Evolutionary conservation across 2,888 invertebrate genomes (phyloP), one percentile per base, ranked within the genome.

Genomic region (Empis stercorea): DNA sequence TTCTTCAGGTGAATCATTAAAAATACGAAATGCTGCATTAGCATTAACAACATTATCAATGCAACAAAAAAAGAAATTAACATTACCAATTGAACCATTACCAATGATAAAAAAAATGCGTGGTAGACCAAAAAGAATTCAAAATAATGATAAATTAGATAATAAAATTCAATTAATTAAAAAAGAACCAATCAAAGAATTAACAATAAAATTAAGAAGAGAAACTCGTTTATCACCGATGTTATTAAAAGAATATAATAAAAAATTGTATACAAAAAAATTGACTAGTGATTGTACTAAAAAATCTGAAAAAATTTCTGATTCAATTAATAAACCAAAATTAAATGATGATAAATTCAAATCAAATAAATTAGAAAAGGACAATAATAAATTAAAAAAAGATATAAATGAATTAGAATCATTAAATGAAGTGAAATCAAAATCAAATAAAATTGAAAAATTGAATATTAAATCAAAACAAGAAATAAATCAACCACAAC

Each of bases 11-110:
- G 50, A 47, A 14, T 36, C 50, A 23, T 16, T 39, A 11, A 39
- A 50, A 42, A 17, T 46, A 3, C 15, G 44, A 20, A 48, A 48
- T n/a, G 47, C 47, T 5, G 50, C 47, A 3, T 20, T 40, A 10
- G 45, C 20, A 4, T 37, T 49, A n/a, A 41, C 50, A 30, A 16
- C 14, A 15, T 30, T 42, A 13, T 34, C 13, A n/a, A 13, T n/a
- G 34, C 13, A n/a, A 13, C 13, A 34, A 7, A 23, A 42, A 30
- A 42, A 42, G 16, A 30, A 23, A n/a, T n/a, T 23, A n/a, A 23
- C 13, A 17, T 10, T n/a, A 9, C n/a, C 16, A 39, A 23, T 39
- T n/a, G 23, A 39, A 5, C 20, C 34, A n/a, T n/a, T n/a, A 34
- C 34, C 34, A 13, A 34, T 34, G n/a, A 34, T 34, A 7, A 13